Evolutionary conservation across 2,113 vertebrate species (phyloP), one percentile per base, ranked within the genome.

Genomic region (Hipposideros armiger): DNA sequence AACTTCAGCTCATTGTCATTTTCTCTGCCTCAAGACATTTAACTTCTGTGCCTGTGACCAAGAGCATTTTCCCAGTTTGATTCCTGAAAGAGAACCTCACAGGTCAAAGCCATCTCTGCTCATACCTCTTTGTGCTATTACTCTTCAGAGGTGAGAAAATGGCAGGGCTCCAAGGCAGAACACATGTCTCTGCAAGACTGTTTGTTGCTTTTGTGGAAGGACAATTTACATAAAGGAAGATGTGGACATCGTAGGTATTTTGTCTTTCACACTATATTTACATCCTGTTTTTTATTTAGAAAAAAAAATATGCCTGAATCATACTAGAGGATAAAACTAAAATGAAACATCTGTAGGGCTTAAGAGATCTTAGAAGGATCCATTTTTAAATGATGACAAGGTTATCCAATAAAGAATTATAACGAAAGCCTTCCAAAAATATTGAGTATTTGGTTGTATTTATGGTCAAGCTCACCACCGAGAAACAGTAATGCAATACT

Each of bases 391-490:
- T 54, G 40, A 22, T 94, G 60, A 72, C 19, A 90, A 83, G 66
- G 2, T 70, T 74, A 40, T 88, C 22, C 52, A 85, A 7, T 77
- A n/a, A 93, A 91, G 54, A 85, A 77, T 80, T 47, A 40, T 74
- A 95, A 47, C 54, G 30, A 80, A 91, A 91, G 22, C 0, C 24
- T 87, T 94, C n/a, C 36, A 36, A 94, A 86, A 89, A 86, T 82
- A 81, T n/a, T 89, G 28, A 69, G 9, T 36, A 76, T 69, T 80
- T 67, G 81, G 15, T 90, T 91, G 7, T 58, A 85, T 16, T 62
- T 91, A 77, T 81, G 54, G 40, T 26, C 40, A 67, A 52, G 13
- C 54, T 47, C n/a, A 66, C 24, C 3, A 66, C 40, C 66, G 10
- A 93, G 15, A 86, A 72, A 4, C 26, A 36, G 15, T 83, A 54